Conservation (phyloP, 2,797 vertebrate species). For the Mus spretus region DNA sequence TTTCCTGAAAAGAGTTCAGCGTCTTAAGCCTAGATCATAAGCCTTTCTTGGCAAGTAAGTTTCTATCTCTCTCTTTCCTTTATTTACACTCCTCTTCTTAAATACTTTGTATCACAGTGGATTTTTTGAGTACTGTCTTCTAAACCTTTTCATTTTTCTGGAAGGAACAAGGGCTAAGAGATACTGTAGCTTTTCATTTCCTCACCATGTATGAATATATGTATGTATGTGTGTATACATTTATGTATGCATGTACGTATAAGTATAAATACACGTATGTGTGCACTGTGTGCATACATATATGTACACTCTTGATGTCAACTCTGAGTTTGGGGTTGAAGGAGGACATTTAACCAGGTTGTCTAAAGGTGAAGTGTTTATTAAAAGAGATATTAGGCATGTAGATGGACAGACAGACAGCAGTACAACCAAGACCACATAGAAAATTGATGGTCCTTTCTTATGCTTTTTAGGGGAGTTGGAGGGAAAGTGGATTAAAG, state of each 20-base stretch:
- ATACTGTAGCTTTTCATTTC: not conserved
- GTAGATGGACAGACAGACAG: not conserved
- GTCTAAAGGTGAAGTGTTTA: not conserved
- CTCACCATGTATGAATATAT: not conserved
- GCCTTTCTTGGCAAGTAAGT: constrained; percentile 14
- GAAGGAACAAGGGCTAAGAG: not conserved
- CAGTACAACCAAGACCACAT: not conserved
- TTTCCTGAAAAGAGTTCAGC: not conserved
- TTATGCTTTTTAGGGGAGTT: not conserved
- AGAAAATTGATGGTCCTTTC: not conserved
- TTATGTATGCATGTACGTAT: not conserved
- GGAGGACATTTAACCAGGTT: not conserved
- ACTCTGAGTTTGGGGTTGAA: not conserved
- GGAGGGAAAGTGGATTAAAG: not conserved
- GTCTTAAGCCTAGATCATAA: not conserved
- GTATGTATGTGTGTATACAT: too few relatives aligned
- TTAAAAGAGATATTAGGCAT: not conserved
- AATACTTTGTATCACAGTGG: not conserved
- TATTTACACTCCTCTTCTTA: constrained; percentile 1
- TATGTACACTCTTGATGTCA: not conserved
- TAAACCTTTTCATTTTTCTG: not conserved
- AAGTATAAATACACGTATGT: too few relatives aligned
- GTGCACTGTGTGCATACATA: too few relatives aligned
- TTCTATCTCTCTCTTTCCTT: not conserved
- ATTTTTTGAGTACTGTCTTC: not conserved